Evolutionary conservation across 2,797 vertebrate species (phyloP).

Genomic region (Myotis myotis): DNA sequence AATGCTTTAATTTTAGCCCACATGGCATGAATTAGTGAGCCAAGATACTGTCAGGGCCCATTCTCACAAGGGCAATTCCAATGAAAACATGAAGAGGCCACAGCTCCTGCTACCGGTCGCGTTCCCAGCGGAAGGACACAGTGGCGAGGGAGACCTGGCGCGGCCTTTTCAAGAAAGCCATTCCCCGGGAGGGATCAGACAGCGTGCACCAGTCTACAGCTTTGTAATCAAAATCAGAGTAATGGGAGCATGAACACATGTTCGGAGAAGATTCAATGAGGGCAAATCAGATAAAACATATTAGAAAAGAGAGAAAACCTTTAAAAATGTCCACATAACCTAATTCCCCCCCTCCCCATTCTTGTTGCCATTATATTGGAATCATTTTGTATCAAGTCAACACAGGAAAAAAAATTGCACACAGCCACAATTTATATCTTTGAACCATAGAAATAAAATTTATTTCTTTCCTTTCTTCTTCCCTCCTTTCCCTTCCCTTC

Average conservation of each 20-base stretch:
- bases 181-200: background rate
- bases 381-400: background rate
- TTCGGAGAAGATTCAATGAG: background rate
- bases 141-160: constrained; percentile 15
- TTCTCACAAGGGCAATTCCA: constrained; percentile 68
- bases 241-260: background rate
- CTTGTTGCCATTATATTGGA: background rate
- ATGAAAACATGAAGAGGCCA: constrained; percentile 53
- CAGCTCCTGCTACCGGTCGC: constrained; percentile 60
- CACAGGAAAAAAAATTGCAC: background rate
- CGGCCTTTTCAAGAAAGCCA: constrained; percentile 5
- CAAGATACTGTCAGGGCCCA: constrained; percentile 29
- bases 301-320: background rate
- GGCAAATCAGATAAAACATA: background rate
- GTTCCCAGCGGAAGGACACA: constrained; percentile 31
- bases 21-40: constrained; percentile 65
- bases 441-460: background rate
- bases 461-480: background rate
- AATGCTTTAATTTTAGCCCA: constrained; percentile 77
- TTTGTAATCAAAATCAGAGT: constrained; percentile 20
- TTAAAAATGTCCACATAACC: background rate
- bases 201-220: background rate
- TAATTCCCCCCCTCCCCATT: too few relatives aligned
- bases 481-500: background rate
- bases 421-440: background rate